A percentile compares a stretch with the other conserved stretches of the same genome.
phyloP scores from a whole-genome alignment of 1,140 invertebrate species.

The Campodea augens region DNA sequence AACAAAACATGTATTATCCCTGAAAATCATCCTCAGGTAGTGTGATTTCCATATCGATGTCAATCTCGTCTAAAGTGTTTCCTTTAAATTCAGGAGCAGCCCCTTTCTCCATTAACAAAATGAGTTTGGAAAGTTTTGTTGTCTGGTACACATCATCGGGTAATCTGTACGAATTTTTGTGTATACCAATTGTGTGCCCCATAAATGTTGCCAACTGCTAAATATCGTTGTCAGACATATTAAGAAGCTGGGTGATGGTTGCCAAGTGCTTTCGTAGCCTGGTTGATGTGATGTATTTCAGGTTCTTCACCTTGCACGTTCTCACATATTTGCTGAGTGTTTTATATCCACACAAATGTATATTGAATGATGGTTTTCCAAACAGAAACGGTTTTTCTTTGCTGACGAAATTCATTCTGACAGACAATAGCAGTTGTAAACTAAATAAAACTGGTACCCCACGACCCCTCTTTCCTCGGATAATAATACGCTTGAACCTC shows the following conservation, averaged over 20 bases:
- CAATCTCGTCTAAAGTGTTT: background rate
- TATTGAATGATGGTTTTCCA: background rate
- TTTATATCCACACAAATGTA: constrained; percentile 6
- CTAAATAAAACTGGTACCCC: background rate
- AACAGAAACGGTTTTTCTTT: background rate
- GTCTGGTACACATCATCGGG: too few relatives aligned
- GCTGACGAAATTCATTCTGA: too few relatives aligned
- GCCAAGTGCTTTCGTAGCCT: constrained; percentile 4
- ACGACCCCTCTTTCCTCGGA: background rate
- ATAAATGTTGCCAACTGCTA: constrained; percentile 10
- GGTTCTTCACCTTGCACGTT: constrained; percentile 3
- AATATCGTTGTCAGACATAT: constrained; percentile 4
- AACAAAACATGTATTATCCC: too few relatives aligned
- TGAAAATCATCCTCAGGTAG: too few relatives aligned
- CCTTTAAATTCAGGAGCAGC: constrained; percentile 1
- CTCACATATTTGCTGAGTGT: constrained; percentile 4
- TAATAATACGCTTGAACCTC: too few relatives aligned
- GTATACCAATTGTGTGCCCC: constrained; percentile 6
- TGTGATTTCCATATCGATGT: background rate
- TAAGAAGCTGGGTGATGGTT: constrained; percentile 6
- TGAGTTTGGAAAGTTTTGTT: background rate
- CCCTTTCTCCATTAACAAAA: background rate
- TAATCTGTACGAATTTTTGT: constrained; percentile 1
- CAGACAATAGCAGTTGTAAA: background rate
- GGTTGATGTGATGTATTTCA: constrained; percentile 6